phyloP scores from a whole-genome alignment of 2,113 vertebrate species.

The Dromiciops gliroides region DNA sequence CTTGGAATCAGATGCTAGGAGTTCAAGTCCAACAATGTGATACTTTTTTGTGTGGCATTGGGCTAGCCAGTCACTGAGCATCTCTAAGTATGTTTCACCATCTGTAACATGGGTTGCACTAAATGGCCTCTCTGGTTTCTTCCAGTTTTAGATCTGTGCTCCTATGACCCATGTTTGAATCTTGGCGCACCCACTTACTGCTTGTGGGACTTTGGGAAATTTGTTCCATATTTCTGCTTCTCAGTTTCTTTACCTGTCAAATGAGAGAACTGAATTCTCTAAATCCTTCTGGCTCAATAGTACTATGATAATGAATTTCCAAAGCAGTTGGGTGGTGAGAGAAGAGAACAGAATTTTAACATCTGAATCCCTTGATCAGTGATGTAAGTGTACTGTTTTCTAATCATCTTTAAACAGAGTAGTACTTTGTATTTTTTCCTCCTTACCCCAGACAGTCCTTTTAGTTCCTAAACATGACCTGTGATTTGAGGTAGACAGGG shows the following conservation, averaged over 20 bases:
- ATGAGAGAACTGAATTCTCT: not conserved
- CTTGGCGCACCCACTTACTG: not conserved
- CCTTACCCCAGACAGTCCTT: not conserved
- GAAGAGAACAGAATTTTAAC: not conserved
- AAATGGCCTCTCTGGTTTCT: not conserved
- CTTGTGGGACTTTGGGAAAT: not conserved
- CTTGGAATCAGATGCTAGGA: not conserved
- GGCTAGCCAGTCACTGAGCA: not conserved
- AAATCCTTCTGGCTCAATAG: not conserved
- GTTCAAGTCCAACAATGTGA: not conserved
- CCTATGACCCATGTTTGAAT: not conserved
- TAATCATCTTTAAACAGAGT: not conserved
- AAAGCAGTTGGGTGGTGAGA: not conserved
- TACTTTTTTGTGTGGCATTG: not conserved
- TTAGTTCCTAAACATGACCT: not conserved
- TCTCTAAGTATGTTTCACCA: not conserved
- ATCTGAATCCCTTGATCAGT: not conserved
- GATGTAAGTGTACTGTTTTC: not conserved
- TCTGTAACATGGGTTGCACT: not conserved
- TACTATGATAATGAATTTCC: not conserved
- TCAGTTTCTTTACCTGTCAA: not conserved
- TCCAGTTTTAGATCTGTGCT: not conserved
- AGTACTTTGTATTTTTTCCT: not conserved
- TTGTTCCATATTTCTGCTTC: not conserved
- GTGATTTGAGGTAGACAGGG: accelerated